A percentile compares a stretch with the other conserved stretches of the same genome.
phyloP scores from a whole-genome alignment of 2,888 invertebrate species.

The Tenthredo notha region DNA sequence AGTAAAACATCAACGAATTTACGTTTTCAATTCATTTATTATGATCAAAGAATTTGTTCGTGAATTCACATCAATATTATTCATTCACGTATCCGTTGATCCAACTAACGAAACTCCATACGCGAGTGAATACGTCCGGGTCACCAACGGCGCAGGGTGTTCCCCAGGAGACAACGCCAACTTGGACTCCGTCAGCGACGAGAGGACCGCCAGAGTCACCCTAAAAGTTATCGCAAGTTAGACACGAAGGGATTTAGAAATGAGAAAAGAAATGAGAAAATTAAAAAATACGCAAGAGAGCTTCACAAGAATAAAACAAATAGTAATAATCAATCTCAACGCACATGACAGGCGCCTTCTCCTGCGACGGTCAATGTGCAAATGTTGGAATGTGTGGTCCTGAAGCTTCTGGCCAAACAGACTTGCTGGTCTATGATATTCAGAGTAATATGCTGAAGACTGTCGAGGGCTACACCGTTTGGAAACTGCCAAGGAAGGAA shows the following conservation, averaged over 20 bases:
- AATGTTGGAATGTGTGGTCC: slow-evolving; percentile 17
- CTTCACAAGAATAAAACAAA: neutral
- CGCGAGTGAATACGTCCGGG: slow-evolving; percentile 69
- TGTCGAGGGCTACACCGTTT: neutral
- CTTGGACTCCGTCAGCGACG: slow-evolving; percentile 44
- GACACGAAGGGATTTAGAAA: neutral
- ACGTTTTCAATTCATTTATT: neutral
- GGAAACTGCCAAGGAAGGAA: neutral
- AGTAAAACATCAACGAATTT: neutral
- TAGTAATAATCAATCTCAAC: neutral
- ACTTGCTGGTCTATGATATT: neutral
- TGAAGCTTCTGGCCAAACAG: slow-evolving; percentile 8
- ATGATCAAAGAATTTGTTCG: neutral
- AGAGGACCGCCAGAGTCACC: slow-evolving; percentile 37
- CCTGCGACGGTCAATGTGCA: slow-evolving; percentile 12
- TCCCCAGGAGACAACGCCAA: slow-evolving; percentile 72
- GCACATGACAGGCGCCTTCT: slow-evolving; percentile 36
- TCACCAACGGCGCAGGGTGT: slow-evolving; percentile 68
- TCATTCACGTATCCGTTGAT: slow-evolving; percentile 58
- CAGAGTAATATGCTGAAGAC: slow-evolving; percentile 16
- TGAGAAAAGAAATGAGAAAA: neutral
- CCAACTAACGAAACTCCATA: slow-evolving; percentile 65
- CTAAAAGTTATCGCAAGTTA: neutral
- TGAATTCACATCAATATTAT: neutral
- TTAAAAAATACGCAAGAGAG: neutral